Conservation (phyloP, 2,888 invertebrate species). For the Ischnura elegans region DNA sequence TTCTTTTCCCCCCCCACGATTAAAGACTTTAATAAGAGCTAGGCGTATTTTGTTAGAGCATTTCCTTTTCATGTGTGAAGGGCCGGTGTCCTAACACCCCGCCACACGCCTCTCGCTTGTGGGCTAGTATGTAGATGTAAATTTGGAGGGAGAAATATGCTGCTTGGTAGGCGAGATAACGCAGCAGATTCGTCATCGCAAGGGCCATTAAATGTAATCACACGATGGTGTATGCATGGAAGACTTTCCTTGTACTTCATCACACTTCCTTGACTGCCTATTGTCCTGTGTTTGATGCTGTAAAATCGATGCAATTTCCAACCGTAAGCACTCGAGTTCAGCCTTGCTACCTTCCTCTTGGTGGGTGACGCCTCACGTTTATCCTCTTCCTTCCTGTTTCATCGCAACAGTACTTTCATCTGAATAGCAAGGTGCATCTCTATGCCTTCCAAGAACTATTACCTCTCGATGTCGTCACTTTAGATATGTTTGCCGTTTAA, state of each 20-base stretch:
- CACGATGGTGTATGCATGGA: background rate
- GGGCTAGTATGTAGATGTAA: no score
- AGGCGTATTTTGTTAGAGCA: no score
- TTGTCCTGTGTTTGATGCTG: background rate
- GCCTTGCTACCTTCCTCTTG: background rate
- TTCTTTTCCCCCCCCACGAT: no score
- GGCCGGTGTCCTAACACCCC: no score
- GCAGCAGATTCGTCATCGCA: background rate
- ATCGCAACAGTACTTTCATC: background rate
- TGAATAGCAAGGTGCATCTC: background rate
- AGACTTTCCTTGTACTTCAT: background rate
- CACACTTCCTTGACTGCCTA: slow-evolving; percentile 2
- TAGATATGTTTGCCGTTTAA: no score
- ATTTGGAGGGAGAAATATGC: no score
- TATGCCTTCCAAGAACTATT: no score
- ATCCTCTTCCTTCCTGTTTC: background rate
- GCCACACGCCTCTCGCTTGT: no score
- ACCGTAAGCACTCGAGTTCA: background rate
- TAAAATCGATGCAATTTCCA: background rate
- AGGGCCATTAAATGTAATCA: background rate
- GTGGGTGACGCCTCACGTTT: background rate
- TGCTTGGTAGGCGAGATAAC: background rate
- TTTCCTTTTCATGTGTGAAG: no score
- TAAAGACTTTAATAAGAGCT: no score
- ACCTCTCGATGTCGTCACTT: no score